These are phyloP conservation scores for Ichneumoninae sp. DNA, from an alignment of 2,888 invertebrate species.

Conservation along the genomic window DNA sequence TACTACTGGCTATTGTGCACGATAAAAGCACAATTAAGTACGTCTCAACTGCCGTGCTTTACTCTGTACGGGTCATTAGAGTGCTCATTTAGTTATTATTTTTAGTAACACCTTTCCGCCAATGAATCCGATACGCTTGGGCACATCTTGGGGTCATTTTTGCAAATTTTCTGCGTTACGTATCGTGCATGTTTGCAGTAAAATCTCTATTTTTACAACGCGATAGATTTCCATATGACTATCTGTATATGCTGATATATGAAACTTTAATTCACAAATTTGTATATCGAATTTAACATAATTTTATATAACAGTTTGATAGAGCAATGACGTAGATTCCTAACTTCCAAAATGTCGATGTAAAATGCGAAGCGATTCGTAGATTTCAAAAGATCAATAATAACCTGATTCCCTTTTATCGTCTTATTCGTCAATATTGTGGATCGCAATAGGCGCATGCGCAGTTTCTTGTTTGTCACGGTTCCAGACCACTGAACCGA, in stretches of 20 bases:
- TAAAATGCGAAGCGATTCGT: background rate
- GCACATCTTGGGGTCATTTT: background rate
- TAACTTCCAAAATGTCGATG: too few relatives aligned
- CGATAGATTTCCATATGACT: too few relatives aligned
- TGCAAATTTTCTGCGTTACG: background rate
- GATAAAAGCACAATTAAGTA: constrained; percentile 1
- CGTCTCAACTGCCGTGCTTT: background rate
- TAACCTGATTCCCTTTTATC: constrained; percentile 17
- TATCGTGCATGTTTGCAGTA: background rate
- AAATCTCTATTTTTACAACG: background rate
- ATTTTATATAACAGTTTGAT: background rate
- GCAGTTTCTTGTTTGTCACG: constrained; percentile 38
- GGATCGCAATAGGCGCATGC: constrained; percentile 2
- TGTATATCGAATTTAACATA: too few relatives aligned
- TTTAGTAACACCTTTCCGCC: background rate
- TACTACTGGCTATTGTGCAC: constrained; percentile 3
- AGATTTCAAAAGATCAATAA: background rate
- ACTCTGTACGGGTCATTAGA: background rate
- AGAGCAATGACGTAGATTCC: background rate
- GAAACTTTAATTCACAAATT: too few relatives aligned
- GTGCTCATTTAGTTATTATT: background rate
- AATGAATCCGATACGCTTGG: background rate
- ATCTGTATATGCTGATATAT: too few relatives aligned
- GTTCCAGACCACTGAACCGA: constrained; percentile 22
- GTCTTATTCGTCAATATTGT: constrained; percentile 36